Evolutionary conservation across 2,113 vertebrate species (phyloP).

Genomic region (Gallinago jamesoni): DNA sequence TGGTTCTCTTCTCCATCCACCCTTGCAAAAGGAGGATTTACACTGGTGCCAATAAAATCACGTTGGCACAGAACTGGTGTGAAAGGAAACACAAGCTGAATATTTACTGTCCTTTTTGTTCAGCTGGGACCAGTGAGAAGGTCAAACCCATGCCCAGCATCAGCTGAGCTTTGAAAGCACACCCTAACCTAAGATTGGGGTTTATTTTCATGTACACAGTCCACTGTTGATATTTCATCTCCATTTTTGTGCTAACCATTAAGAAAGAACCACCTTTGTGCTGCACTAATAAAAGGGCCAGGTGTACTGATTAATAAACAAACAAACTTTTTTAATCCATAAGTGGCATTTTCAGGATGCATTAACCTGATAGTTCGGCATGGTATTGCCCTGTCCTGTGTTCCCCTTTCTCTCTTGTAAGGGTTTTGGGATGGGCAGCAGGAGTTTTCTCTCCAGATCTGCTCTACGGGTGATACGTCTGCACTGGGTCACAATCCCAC

Average conservation of each 20-base stretch:
- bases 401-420: neutral
- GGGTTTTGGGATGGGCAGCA: neutral
- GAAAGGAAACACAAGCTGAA: neutral
- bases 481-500: neutral
- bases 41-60: neutral
- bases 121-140: neutral
- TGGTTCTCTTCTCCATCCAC: neutral
- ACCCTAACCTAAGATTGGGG: neutral
- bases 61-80: fast-evolving
- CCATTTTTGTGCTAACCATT: neutral
- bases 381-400: neutral
- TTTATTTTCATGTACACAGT: conserved; percentile 48
- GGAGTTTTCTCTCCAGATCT: neutral
- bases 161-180: neutral
- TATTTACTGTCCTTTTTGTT: neutral
- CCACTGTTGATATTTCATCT: neutral
- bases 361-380: neutral
- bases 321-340: neutral
- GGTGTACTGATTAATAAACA: conserved; percentile 9
- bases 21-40: neutral
- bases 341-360: neutral
- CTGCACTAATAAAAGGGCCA: neutral
- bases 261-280: neutral
- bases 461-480: neutral
- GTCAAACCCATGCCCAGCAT: neutral